Percentiles rank a stretch among this genome's conserved stretches.
These are phyloP conservation scores for Polyommatus iphigenia DNA, from an alignment of 2,888 invertebrate genomes.

Conservation along the genomic window DNA sequence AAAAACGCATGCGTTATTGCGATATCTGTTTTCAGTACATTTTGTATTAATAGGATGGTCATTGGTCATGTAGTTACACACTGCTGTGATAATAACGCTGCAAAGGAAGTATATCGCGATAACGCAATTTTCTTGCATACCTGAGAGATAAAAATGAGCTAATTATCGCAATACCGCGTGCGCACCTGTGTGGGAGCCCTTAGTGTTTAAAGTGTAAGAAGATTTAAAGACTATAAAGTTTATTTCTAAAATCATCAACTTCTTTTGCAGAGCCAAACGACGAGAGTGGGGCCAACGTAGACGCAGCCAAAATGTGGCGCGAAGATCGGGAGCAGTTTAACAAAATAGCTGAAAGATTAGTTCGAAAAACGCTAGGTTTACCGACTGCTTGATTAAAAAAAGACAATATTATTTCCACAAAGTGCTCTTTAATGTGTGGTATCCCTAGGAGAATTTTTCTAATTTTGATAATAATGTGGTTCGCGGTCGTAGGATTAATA, in stretches of 20 bases:
- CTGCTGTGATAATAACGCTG: too few species aligned
- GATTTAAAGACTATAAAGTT: background rate
- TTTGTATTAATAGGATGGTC: too few species aligned
- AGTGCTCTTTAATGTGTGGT: conserved; percentile 22
- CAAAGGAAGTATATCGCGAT: too few species aligned
- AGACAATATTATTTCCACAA: conserved; percentile 16
- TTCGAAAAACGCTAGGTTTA: conserved; percentile 93
- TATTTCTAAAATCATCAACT: background rate
- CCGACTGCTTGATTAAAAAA: conserved; percentile 52
- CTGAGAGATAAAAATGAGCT: too few species aligned
- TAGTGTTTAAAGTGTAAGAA: too few species aligned
- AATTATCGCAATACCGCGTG: too few species aligned
- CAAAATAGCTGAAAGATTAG: conserved; percentile 93
- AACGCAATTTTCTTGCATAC: too few species aligned
- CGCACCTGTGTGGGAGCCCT: background rate
- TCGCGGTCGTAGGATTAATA: background rate
- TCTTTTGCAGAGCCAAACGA: conserved; percentile 92
- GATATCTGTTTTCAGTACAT: too few species aligned
- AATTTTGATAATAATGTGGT: background rate
- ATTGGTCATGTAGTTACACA: too few species aligned
- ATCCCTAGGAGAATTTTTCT: background rate
- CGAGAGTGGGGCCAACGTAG: conserved; percentile 99
- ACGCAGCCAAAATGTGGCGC: conserved; percentile 99
- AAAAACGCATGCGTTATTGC: too few species aligned
- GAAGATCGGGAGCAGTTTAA: conserved; percentile 97